Evolutionary conservation across 1,140 invertebrate genomes (phyloP).

Genomic region (Proales similis): DNA sequence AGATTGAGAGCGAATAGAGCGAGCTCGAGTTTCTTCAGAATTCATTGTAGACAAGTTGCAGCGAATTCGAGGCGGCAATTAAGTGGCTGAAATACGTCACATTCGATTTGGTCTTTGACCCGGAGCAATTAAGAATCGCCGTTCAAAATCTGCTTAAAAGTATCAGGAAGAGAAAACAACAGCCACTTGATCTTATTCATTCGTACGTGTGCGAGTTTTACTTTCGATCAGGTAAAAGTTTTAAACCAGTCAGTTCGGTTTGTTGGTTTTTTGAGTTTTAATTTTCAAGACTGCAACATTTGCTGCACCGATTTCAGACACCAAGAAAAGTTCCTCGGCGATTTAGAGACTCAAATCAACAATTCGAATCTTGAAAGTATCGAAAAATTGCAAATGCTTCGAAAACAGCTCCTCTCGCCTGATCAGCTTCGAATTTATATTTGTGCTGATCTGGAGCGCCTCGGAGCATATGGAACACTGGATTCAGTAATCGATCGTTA

Average conservation of each 20-base stretch:
- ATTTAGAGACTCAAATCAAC: slow-evolving; percentile 60
- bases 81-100: slow-evolving; percentile 69
- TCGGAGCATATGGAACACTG: slow-evolving; percentile 46
- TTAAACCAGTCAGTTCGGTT: slow-evolving; percentile 39
- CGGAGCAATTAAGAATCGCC: slow-evolving; percentile 67
- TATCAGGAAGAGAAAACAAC: slow-evolving; percentile 54
- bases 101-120: slow-evolving; percentile 63
- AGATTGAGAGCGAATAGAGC: too few relatives aligned
- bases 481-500: slow-evolving; percentile 34
- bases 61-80: slow-evolving; percentile 67
- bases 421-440: slow-evolving; percentile 64
- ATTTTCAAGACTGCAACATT: slow-evolving; percentile 63
- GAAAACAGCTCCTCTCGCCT: slow-evolving; percentile 58
- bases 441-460: slow-evolving; percentile 62
- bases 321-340: slow-evolving; percentile 68
- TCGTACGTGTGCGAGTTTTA: not conserved
- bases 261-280: slow-evolving; percentile 33
- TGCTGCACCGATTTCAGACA: slow-evolving; percentile 63
- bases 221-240: slow-evolving; percentile 52
- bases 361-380: slow-evolving; percentile 54
- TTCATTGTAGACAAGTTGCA: slow-evolving; percentile 60
- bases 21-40: too few relatives aligned
- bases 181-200: slow-evolving; percentile 12
- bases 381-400: slow-evolving; percentile 57
- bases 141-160: slow-evolving; percentile 66